A percentile compares a stretch with the other conserved stretches of the same genome.
phyloP scores from a whole-genome alignment of 1,140 invertebrate genomes.

The Proctacanthus coquilletti region DNA sequence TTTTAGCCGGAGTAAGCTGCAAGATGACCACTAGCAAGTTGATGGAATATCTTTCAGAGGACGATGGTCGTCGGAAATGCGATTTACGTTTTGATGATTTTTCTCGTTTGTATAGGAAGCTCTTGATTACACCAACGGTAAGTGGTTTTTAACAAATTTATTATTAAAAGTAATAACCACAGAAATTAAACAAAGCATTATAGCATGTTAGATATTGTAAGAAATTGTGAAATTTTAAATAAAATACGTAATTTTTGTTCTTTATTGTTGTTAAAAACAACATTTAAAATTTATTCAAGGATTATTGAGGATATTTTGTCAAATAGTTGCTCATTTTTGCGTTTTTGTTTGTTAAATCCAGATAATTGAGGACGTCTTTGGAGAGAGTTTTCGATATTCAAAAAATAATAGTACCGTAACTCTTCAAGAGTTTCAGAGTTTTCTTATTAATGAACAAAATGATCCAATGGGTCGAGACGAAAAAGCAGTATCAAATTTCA shows the following conservation, averaged over 20 bases:
- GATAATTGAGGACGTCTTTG: conserved; percentile 37
- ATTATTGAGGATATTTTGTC: too few relatives aligned
- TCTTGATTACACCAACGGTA: conserved; percentile 45
- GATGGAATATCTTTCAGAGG: conserved; percentile 65
- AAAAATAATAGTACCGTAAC: conserved; percentile 43
- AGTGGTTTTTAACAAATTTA: not conserved
- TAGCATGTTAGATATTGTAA: too few relatives aligned
- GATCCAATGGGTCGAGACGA: conserved; percentile 37
- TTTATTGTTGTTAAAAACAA: conserved; percentile 4
- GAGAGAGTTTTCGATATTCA: conserved; percentile 44
- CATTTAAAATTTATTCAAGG: too few relatives aligned
- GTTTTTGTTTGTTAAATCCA: too few relatives aligned
- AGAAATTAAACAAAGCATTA: too few relatives aligned
- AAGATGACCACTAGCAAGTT: conserved; percentile 78
- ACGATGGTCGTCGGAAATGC: conserved; percentile 53
- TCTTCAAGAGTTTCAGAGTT: conserved; percentile 62
- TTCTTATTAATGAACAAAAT: conserved; percentile 65
- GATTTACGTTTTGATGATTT: conserved; percentile 90
- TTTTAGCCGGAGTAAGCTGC: conserved; percentile 77
- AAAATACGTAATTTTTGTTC: not conserved
- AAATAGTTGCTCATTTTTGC: too few relatives aligned
- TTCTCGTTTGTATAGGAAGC: conserved; percentile 65
- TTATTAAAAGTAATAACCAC: too few relatives aligned
- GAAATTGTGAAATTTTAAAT: conserved; percentile 1
- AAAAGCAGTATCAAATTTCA: conserved; percentile 44